A percentile compares a stretch with the other conserved stretches of the same genome.
Conservation (phyloP, 2,888 invertebrate genomes). For the Gasteruption jaculator region DNA sequence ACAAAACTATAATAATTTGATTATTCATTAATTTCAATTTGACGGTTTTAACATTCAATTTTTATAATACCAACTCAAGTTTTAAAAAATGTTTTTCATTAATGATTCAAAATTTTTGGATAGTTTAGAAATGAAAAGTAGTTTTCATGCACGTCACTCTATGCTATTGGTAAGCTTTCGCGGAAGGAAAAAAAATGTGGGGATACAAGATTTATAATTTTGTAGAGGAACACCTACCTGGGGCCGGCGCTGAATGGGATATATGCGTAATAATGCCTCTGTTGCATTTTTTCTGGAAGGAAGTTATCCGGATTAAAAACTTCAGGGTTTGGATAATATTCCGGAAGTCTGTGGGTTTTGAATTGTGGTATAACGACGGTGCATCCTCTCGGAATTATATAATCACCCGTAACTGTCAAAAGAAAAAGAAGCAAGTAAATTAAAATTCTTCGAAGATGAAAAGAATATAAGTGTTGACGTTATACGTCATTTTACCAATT, state of each 20-base stretch:
- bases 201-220: no score
- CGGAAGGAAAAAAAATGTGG: no score
- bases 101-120: no score
- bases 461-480: conserved; percentile 8
- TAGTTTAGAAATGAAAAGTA: no score
- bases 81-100: no score
- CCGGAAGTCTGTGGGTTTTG: conserved; percentile 66
- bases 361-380: conserved; percentile 66
- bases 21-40: no score
- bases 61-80: no score
- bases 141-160: no score
- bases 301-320: conserved; percentile 82
- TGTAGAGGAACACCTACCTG: conserved; percentile 50
- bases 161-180: no score
- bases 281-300: conserved; percentile 71
- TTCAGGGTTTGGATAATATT: conserved; percentile 72
- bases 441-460: conserved; percentile 1
- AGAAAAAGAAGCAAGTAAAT: conserved; percentile 4
- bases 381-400: conserved; percentile 65
- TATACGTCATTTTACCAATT: conserved; percentile 56
- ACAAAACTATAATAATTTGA: no score
- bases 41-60: no score
- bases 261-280: conserved; percentile 76
- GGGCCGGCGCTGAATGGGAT: conserved; percentile 82
- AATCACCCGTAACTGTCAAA: conserved; percentile 59